Percentiles rank a stretch among this genome's conserved stretches.
Evolutionary conservation across 2,888 invertebrate species (phyloP).

Genomic region (Electrophaes corylata): DNA sequence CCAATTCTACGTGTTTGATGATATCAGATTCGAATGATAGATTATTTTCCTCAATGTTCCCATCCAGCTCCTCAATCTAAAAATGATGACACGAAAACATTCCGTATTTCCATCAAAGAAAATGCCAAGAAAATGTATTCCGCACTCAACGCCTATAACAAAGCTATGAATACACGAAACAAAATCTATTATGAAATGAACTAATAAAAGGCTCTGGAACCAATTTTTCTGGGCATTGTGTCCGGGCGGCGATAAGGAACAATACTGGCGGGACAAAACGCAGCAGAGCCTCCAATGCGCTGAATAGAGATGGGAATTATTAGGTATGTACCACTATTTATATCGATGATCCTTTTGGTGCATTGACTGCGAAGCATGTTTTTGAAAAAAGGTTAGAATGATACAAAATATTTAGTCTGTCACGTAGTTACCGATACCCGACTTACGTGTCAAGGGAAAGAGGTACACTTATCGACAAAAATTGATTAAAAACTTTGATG

Average conservation of each 20-base stretch:
- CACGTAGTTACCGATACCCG: too few species aligned
- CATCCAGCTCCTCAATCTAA: constrained; percentile 9
- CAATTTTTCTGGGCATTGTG: constrained; percentile 76
- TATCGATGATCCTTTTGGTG: too few species aligned
- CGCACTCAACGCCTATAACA: constrained; percentile 21
- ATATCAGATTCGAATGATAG: constrained; percentile 10
- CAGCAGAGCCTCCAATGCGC: constrained; percentile 29
- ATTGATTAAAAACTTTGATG: too few species aligned
- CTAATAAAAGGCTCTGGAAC: constrained; percentile 66
- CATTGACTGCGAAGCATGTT: too few species aligned
- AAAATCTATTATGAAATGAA: constrained; percentile 66
- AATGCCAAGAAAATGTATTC: constrained; percentile 22
- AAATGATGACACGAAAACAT: constrained; percentile 10
- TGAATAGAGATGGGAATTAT: constrained; percentile 1
- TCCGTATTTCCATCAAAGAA: constrained; percentile 22
- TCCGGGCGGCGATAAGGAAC: constrained; percentile 61
- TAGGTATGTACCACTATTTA: too few species aligned
- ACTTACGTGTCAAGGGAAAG: too few species aligned
- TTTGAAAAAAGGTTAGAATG: too few species aligned
- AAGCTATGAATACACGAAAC: constrained; percentile 26
- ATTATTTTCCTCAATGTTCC: background rate
- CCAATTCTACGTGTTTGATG: background rate
- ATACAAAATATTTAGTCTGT: too few species aligned
- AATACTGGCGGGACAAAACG: constrained; percentile 58
- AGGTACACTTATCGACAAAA: too few species aligned